Conservation (phyloP, 2,113 vertebrate genomes). For the Hippocampus guttulatus region DNA sequence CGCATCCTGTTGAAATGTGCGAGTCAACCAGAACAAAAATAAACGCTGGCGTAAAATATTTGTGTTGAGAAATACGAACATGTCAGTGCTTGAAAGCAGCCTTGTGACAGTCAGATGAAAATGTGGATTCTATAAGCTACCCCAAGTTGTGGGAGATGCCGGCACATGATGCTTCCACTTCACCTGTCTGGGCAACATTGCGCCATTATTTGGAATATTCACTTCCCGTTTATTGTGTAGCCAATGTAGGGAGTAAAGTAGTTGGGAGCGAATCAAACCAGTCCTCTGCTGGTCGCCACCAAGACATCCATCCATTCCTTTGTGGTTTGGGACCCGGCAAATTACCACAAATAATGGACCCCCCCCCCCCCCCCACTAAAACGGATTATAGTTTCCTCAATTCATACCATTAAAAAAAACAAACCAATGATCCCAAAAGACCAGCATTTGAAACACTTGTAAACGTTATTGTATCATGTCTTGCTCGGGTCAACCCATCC, state of each 20-base stretch:
- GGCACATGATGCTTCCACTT: neutral
- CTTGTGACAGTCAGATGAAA: neutral
- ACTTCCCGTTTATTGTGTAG: neutral
- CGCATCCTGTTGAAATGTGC: neutral
- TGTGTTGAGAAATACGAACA: constrained; percentile 2
- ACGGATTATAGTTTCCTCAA: no score
- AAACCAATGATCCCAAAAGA: neutral
- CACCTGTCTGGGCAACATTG: neutral
- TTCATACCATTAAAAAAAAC: neutral
- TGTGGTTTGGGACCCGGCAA: neutral
- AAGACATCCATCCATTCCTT: neutral
- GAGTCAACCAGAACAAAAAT: neutral
- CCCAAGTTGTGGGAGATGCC: neutral
- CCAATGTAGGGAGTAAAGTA: neutral
- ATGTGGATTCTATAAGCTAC: neutral
- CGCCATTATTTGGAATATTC: neutral
- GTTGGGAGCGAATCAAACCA: no score
- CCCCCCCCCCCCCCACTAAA: no score
- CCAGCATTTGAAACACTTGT: neutral
- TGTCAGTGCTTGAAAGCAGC: neutral
- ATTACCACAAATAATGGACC: neutral
- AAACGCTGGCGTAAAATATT: neutral
- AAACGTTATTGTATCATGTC: neutral
- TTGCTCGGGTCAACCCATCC: neutral
- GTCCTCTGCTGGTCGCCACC: neutral